Base-by-base conservation (phyloP, 2,888 invertebrate species). In the Heliconius ismenius region DNA sequence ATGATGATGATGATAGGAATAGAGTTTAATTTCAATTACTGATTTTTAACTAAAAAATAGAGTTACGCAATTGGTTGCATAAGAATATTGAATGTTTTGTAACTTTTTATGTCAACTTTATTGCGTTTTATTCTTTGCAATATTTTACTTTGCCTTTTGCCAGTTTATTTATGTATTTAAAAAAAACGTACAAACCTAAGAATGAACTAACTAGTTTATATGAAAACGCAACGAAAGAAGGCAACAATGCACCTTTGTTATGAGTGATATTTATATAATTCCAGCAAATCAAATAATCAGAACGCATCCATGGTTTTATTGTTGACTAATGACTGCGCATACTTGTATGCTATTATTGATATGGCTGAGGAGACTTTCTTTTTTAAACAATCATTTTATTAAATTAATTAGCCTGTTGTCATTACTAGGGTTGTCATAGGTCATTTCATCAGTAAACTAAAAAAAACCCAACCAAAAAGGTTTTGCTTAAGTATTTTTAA, bases 271-370 rank as follows among this genome's bases (percentile, higher is more conserved):
- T 64, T 64, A 3, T 26, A 21, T 39, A 24, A 60, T 58, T 62
- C 49, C 75, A 65, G 75, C 65, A 76, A 64, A 73, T 74, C 64
- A 68, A 73, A 73, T 60, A 76, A 60, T 63, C 70, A 28, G 62
- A 75, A 73, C 79, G 74, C 77, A 75, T 75, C 74, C 79, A 69
- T 73, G 75, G 70, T 73, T 72, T 76, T 77, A 73, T 78, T 79
- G 78, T 80, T 79, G 65, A 78, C 79, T 81, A 82, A 81, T 81
- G 82, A 80, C 80, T 79, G 75, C 58, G 76, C 79, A 81, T 79
- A 78, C 80, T 78, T 68, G 64, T 67, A 74, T 74, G 74, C 78
- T 75, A 74, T 78, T 79, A 82, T 77, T 76, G 80, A 80, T 74
- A 80, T 81, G 76, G 65, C 79, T 80, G 75, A 75, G 70, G 75